A percentile compares a stretch with the other conserved stretches of the same genome.
Conservation (phyloP, 2,888 invertebrate genomes). For the Exocentrus adspersus region DNA sequence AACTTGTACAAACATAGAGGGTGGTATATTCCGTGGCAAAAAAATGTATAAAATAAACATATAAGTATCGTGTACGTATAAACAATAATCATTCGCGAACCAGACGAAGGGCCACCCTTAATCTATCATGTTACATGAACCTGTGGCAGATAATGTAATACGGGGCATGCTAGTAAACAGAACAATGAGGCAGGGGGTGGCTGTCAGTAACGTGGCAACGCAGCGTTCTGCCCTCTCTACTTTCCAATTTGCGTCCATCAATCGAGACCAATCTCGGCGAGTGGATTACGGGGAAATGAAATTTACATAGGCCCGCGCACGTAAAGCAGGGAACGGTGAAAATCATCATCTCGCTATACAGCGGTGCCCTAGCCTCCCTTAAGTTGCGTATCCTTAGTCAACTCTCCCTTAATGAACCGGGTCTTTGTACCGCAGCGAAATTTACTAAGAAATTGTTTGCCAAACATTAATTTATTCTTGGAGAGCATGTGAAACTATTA, state of each 20-base stretch:
- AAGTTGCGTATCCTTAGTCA: conserved; percentile 29
- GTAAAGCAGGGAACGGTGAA: conserved; percentile 35
- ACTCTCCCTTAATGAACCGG: conserved; percentile 31
- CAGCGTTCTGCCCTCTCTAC: conserved; percentile 57
- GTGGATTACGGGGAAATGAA: conserved; percentile 76
- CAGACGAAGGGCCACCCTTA: conserved; percentile 44
- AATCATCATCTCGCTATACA: conserved; percentile 33
- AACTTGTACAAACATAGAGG: background rate
- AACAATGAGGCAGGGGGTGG: conserved; percentile 34
- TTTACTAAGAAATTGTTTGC: conserved; percentile 26
- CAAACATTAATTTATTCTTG: conserved; percentile 24
- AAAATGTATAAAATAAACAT: conserved; percentile 14
- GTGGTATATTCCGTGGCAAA: no score
- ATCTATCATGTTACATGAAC: conserved; percentile 54
- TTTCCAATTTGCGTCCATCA: conserved; percentile 78
- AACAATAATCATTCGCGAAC: conserved; percentile 52
- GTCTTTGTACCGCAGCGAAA: conserved; percentile 28
- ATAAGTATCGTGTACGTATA: conserved; percentile 34
- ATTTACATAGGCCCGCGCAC: conserved; percentile 71
- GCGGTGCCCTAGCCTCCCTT: conserved; percentile 18
- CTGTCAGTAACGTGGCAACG: conserved; percentile 50
- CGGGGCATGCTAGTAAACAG: conserved; percentile 50
- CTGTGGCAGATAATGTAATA: conserved; percentile 56
- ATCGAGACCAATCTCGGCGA: conserved; percentile 76
- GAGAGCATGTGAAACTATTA: conserved; percentile 17